These are phyloP conservation scores for Macrocentrus cingulum DNA, from an alignment of 1,140 invertebrate genomes.

Conservation along the genomic window DNA sequence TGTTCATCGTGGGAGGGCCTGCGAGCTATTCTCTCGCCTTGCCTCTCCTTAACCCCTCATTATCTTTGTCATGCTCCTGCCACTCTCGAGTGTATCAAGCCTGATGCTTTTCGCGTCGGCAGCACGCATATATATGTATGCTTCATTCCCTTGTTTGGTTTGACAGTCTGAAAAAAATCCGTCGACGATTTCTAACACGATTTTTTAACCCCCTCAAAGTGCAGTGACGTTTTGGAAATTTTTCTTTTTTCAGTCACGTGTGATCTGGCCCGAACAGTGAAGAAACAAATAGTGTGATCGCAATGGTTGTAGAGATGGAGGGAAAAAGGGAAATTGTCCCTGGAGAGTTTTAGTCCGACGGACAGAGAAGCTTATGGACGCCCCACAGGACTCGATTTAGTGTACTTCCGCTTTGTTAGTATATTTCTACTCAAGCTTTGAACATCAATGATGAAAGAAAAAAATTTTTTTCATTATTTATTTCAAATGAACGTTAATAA, in stretches of 20 bases:
- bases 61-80: slow-evolving; percentile 21
- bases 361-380: slow-evolving; percentile 30
- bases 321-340: slow-evolving; percentile 19
- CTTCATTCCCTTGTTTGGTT: not conserved
- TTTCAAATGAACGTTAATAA: too few species aligned
- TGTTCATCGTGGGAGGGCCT: slow-evolving; percentile 29
- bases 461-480: too few species aligned
- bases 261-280: too few species aligned
- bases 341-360: slow-evolving; percentile 22
- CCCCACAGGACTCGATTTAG: slow-evolving; percentile 22
- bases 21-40: slow-evolving; percentile 24
- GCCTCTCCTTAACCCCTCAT: slow-evolving; percentile 22
- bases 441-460: too few species aligned
- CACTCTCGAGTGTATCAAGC: slow-evolving; percentile 1
- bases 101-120: too few species aligned
- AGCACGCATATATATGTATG: too few species aligned
- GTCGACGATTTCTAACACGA: too few species aligned
- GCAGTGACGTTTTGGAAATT: too few species aligned
- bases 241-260: slow-evolving; percentile 15
- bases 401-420: too few species aligned
- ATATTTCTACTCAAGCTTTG: too few species aligned
- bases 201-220: too few species aligned
- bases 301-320: slow-evolving; percentile 1
- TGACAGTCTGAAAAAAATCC: not conserved
- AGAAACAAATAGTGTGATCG: too few species aligned